Percentiles rank a stretch among this genome's conserved stretches.
Conservation (phyloP, 2,113 vertebrate genomes). For the Syngnathoides biaculeatus region DNA sequence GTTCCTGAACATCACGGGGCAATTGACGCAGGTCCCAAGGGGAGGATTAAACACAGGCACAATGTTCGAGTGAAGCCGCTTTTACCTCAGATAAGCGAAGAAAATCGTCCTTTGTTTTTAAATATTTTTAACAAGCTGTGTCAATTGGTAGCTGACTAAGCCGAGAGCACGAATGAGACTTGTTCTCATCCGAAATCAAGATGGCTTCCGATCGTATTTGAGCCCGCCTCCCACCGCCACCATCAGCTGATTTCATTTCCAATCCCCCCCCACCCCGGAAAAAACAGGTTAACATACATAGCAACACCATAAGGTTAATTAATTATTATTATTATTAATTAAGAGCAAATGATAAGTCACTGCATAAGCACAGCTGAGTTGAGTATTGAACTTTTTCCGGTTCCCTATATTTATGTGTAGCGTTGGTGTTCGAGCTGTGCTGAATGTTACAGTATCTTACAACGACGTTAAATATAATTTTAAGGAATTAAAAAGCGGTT, state of each 20-base stretch:
- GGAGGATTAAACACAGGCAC: fast-evolving
- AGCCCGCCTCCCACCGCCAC: conserved; percentile 65
- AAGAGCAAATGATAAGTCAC: no score
- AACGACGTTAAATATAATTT: no score
- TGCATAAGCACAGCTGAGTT: no score
- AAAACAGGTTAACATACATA: no score
- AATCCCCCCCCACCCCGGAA: no score
- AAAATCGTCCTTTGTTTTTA: conserved; percentile 46
- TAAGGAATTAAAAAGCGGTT: no score
- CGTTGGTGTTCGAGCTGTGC: no score
- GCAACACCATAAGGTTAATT: no score
- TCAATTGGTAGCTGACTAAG: conserved; percentile 15
- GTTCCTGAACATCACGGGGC: fast-evolving
- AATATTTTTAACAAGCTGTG: conserved; percentile 47
- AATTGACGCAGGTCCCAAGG: fast-evolving
- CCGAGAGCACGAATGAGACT: conserved; percentile 58
- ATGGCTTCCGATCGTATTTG: conserved; percentile 85
- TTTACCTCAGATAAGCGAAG: conserved; percentile 59
- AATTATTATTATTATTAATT: no score
- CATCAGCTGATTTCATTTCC: conserved; percentile 69
- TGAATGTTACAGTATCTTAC: no score
- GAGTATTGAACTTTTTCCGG: no score
- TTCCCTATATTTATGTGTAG: no score
- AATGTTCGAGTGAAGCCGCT: fast-evolving
- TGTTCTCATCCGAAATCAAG: conserved; percentile 75